A percentile compares a stretch with the other conserved stretches of the same genome.
Evolutionary conservation across 2,797 vertebrate species (phyloP).

Genomic region (Microhierax caerulescens): DNA sequence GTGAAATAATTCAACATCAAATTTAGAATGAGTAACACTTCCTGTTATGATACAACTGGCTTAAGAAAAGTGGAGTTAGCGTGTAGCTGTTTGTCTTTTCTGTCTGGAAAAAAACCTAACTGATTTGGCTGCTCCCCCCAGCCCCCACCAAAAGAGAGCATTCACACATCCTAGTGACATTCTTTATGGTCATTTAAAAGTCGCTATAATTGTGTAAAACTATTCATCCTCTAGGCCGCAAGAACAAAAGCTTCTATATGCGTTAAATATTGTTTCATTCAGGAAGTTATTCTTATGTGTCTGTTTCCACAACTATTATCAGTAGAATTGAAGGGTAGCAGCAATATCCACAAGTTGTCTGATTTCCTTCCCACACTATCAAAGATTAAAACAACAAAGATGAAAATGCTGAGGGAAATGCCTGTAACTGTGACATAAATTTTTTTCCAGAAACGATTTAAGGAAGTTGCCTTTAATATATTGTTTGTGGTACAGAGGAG

Average conservation of each 20-base stretch:
- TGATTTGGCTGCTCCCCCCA: background rate
- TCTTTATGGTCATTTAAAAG: background rate
- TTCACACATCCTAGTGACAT: background rate
- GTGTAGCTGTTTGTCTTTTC: background rate
- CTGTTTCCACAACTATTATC: slow-evolving; percentile 88
- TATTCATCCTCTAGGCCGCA: background rate
- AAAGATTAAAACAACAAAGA: slow-evolving; percentile 81
- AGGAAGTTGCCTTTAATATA: slow-evolving; percentile 60
- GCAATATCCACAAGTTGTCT: slow-evolving; percentile 78
- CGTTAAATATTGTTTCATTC: slow-evolving; percentile 82
- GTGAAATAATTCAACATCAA: background rate
- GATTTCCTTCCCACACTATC: slow-evolving; percentile 79
- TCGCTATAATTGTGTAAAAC: background rate
- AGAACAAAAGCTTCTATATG: slow-evolving; percentile 66
- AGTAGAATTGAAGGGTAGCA: slow-evolving; percentile 70
- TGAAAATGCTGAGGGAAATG: slow-evolving; percentile 77
- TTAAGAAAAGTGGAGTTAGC: slow-evolving; percentile 10
- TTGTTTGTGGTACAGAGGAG: background rate
- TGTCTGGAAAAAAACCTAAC: background rate
- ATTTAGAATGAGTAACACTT: slow-evolving; percentile 53
- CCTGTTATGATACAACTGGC: slow-evolving; percentile 65
- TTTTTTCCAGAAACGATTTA: slow-evolving; percentile 54
- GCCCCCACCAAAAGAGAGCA: background rate
- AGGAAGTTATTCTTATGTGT: slow-evolving; percentile 88
- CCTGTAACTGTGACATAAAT: slow-evolving; percentile 69